phyloP scores from a whole-genome alignment of 2,888 invertebrate species.

The Xestoiulus laeticollis region DNA sequence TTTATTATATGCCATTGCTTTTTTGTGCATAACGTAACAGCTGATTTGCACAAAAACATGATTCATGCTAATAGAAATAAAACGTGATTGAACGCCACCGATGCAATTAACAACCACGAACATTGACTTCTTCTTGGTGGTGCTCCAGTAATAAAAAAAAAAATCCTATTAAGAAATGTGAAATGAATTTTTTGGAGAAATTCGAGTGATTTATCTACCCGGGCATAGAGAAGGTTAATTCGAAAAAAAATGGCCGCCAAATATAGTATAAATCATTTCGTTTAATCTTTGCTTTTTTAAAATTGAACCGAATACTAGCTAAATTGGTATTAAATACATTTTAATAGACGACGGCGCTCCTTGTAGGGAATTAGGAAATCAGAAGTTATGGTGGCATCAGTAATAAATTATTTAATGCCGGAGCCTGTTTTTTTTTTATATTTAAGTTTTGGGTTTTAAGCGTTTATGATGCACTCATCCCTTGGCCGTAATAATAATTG shows the following conservation, averaged over 20 bases:
- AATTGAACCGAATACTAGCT: conserved; percentile 4
- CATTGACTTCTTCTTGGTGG: no score
- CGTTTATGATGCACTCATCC: neutral
- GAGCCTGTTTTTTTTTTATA: neutral
- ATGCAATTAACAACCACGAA: neutral
- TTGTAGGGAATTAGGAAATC: neutral
- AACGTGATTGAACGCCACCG: neutral
- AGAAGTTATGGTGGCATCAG: neutral
- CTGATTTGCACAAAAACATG: neutral
- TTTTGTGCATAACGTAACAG: neutral
- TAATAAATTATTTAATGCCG: conserved; percentile 18
- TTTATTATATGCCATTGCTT: neutral
- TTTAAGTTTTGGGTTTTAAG: neutral
- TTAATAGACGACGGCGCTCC: conserved; percentile 6
- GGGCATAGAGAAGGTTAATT: neutral
- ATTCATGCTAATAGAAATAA: neutral
- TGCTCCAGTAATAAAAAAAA: neutral
- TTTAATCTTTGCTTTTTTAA: neutral
- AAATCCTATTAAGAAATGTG: neutral
- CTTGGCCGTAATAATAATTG: conserved; percentile 23
- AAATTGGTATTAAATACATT: neutral
- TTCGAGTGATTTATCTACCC: neutral
- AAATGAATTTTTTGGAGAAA: neutral
- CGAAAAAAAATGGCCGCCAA: conserved; percentile 1
- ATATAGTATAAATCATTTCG: neutral